Conservation (phyloP, 2,888 invertebrate species). For the Augiades crinisus region DNA sequence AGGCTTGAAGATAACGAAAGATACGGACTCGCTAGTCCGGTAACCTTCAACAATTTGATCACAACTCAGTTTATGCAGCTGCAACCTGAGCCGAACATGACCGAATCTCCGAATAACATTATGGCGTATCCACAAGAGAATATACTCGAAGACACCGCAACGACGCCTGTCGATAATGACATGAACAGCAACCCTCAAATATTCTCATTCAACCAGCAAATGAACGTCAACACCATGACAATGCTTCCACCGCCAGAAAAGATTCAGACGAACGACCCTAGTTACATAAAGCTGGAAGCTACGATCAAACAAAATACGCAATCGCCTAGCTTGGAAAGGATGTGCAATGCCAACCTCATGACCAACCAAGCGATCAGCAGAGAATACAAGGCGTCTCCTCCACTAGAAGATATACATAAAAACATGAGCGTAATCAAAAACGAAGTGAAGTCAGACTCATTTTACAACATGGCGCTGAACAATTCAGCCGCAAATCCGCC, state of each 20-base stretch:
- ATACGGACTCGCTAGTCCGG: constrained; percentile 62
- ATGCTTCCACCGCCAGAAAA: constrained; percentile 65
- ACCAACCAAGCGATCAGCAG: constrained; percentile 53
- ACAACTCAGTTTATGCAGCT: constrained; percentile 74
- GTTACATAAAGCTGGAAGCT: constrained; percentile 72
- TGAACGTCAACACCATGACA: constrained; percentile 62
- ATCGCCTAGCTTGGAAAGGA: constrained; percentile 67
- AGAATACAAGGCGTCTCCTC: constrained; percentile 73
- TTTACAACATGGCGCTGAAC: constrained; percentile 59
- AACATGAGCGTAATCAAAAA: constrained; percentile 72
- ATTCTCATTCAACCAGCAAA: constrained; percentile 67
- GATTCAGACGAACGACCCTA: constrained; percentile 64
- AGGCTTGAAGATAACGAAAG: constrained; percentile 68
- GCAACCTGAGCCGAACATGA: constrained; percentile 59
- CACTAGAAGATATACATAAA: constrained; percentile 69
- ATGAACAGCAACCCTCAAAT: constrained; percentile 57
- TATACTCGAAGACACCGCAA: constrained; percentile 52
- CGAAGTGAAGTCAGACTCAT: constrained; percentile 70
- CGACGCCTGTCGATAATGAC: constrained; percentile 57
- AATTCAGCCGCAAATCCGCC: constrained; percentile 50
- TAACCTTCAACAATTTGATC: constrained; percentile 72
- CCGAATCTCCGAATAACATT: constrained; percentile 61
- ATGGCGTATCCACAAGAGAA: constrained; percentile 61
- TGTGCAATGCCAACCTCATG: constrained; percentile 68
- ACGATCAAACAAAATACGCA: constrained; percentile 74